phyloP scores from a whole-genome alignment of 2,113 vertebrate genomes.

The Micromys minutus region DNA sequence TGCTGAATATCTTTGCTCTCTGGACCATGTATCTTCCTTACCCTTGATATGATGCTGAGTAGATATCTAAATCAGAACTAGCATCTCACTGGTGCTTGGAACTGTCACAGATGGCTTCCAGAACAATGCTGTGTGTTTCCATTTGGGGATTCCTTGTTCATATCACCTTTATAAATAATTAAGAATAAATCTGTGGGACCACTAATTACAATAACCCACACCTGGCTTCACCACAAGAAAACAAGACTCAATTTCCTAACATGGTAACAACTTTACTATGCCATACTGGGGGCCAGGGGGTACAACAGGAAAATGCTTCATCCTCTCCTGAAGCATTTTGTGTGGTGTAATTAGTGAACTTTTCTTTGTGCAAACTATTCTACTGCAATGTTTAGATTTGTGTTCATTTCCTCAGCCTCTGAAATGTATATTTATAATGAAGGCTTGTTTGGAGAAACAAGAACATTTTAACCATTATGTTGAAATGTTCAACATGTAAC shows the following conservation, averaged over 20 bases:
- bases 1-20: neutral
- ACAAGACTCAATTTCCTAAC: neutral
- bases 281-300: neutral
- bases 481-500: neutral
- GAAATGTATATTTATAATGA: slow-evolving; percentile 34
- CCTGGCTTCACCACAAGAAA: slow-evolving; percentile 50
- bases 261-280: neutral
- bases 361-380: slow-evolving; percentile 1
- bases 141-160: slow-evolving; percentile 62
- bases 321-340: neutral
- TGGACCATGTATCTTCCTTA: neutral
- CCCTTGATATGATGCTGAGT: neutral
- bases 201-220: neutral
- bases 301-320: neutral
- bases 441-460: slow-evolving; percentile 33
- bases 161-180: slow-evolving; percentile 56
- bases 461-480: neutral
- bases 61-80: slow-evolving; percentile 36
- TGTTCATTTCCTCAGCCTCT: slow-evolving; percentile 32
- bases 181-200: slow-evolving; percentile 51
- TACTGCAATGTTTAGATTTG: slow-evolving; percentile 30
- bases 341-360: neutral
- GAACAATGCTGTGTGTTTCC: neutral
- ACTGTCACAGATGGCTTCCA: slow-evolving; percentile 34
- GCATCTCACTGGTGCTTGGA: slow-evolving; percentile 29